Percentiles rank a stretch among this genome's conserved stretches.
Evolutionary conservation across 2,113 vertebrate species (phyloP).

Genomic region (Limanda limanda): DNA sequence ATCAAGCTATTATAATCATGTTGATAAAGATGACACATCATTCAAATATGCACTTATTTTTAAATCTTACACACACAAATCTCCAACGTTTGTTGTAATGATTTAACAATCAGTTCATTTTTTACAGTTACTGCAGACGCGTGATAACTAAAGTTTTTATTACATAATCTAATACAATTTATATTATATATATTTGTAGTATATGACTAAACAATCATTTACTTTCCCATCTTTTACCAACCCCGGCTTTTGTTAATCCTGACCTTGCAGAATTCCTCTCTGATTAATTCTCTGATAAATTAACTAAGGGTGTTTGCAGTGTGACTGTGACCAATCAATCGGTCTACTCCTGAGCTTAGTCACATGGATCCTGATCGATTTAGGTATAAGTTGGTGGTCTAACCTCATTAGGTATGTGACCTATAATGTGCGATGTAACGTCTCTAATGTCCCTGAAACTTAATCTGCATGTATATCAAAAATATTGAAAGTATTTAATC

Average conservation of each 20-base stretch:
- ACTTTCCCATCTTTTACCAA: background rate
- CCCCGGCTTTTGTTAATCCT: background rate
- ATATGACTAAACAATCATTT: background rate
- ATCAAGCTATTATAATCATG: no score
- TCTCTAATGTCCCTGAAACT: background rate
- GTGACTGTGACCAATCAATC: constrained; percentile 15
- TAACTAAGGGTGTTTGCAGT: background rate
- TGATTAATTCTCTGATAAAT: background rate
- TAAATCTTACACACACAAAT: no score
- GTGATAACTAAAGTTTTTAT: no score
- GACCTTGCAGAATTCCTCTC: background rate
- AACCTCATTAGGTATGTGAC: background rate
- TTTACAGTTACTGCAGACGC: no score
- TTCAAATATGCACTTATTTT: no score
- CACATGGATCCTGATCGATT: background rate
- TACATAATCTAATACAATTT: no score
- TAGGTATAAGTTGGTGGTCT: background rate
- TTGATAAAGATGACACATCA: no score
- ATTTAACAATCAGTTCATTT: no score
- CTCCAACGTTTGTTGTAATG: no score
- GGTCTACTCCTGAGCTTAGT: background rate
- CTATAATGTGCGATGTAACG: background rate
- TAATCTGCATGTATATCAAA: background rate
- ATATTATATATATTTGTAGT: no score
- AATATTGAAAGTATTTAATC: background rate